Percentiles rank a stretch among this genome's conserved stretches.
Evolutionary conservation across 2,113 vertebrate genomes (phyloP).

Genomic region (Zingel zingel): DNA sequence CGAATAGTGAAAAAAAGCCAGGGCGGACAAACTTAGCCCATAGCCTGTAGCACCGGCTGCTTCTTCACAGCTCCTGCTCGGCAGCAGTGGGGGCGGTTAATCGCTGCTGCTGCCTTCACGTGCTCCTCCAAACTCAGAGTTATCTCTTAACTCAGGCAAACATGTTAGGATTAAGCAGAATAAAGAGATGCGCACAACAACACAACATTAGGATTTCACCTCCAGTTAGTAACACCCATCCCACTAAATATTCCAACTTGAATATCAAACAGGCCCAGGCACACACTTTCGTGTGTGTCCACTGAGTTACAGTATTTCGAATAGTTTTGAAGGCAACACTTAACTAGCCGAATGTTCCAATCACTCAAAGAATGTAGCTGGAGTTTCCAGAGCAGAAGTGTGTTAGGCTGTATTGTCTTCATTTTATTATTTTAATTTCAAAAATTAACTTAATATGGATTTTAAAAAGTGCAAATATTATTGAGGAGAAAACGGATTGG

Average conservation of each 20-base stretch:
- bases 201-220: background rate
- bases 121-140: background rate
- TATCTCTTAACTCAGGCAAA: background rate
- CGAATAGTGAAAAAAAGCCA: constrained; percentile 66
- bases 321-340: constrained; percentile 42
- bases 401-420: background rate
- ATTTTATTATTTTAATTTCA: background rate
- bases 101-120: constrained; percentile 66
- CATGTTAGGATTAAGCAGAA: background rate
- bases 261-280: background rate
- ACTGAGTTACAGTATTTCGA: background rate
- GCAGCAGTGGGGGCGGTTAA: constrained; percentile 45
- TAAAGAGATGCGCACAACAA: background rate
- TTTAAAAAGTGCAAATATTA: background rate
- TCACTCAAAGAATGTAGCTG: background rate
- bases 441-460: background rate
- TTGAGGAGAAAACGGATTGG: too few relatives aligned
- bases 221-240: background rate
- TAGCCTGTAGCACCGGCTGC: constrained; percentile 34
- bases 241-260: too few relatives aligned
- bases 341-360: constrained; percentile 5
- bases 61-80: constrained; percentile 53
- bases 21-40: constrained; percentile 77
- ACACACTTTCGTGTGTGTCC: background rate
- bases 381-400: background rate